Percentiles rank a stretch among this genome's conserved stretches.
Conservation (phyloP, 2,113 vertebrate species). For the Prochilodus magdalenae region DNA sequence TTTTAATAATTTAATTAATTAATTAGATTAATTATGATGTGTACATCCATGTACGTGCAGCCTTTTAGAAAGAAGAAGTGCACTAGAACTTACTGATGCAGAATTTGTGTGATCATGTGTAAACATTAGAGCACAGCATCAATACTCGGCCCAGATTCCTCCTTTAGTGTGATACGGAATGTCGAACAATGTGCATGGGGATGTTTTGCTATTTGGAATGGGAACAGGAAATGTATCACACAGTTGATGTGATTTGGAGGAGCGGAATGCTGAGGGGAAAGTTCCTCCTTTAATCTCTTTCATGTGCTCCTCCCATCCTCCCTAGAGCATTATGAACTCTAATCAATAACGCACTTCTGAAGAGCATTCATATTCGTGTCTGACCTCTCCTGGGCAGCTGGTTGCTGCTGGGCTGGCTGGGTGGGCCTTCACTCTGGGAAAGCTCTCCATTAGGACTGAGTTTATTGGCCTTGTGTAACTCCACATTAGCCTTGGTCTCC, state of each 20-base stretch:
- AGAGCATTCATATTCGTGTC: not conserved
- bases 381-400: conserved; percentile 83
- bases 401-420: conserved; percentile 71
- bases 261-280: not conserved
- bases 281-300: conserved; percentile 1
- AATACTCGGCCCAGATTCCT: not conserved
- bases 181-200: not conserved
- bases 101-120: not conserved
- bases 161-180: not conserved
- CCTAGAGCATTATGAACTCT: not conserved
- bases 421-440: conserved; percentile 67
- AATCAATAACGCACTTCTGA: conserved; percentile 21
- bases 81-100: too few species aligned
- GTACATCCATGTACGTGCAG: not conserved
- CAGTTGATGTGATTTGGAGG: not conserved
- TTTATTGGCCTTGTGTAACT: conserved; percentile 81
- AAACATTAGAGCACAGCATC: not conserved
- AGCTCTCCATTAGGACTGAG: conserved; percentile 74
- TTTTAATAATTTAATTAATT: too few species aligned
- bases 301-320: not conserved
- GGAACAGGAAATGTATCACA: not conserved
- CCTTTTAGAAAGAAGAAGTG: too few species aligned
- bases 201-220: not conserved
- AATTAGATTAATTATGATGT: too few species aligned
- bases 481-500: conserved; percentile 86